Evolutionary conservation across 2,888 invertebrate species (phyloP), one percentile per base, ranked within the genome.

Genomic region (Xanthorhoe designata): DNA sequence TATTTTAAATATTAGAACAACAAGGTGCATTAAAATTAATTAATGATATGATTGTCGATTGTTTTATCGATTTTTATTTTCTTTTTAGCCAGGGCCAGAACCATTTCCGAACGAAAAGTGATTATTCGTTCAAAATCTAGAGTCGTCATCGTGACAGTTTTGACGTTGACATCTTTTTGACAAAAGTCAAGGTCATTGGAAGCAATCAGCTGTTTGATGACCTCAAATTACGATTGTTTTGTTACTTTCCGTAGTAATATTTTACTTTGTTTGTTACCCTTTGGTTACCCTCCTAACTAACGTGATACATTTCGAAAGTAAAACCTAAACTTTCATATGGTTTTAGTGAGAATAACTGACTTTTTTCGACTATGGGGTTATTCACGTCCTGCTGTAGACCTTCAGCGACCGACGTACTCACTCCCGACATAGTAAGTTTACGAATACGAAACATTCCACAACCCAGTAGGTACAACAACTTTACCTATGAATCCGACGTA

Each of bases 351-450:
- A 70, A 72, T 66, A 66, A 45, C 8, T 42, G 56, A 63, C 10
- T 64, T 69, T 75, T 73, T 68, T 64, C 19, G 54, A 80, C 78
- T 82, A 94, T 94, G 94, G 94, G 94, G 64, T 76, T 94, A 58
- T 88, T 94, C 66, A 83, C 86, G 56, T 94, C 94, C 52, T 95
- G 95, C 80, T 94, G 94, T 81, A 94, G 81, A 80, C 92, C 92
- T 71, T 94, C 94, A 61, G 89, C 94, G 62, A 86, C 94, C n/a
- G 94, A 95, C 67, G 90, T 94, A 52, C 80, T 93, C 62, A 95
- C 95, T 63, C 95, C 95, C 67, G 95, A 95, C 82, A 85, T 90
- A 79, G 95, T 95, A 92, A 92, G 93, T 90, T 50, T 51, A 57
- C 47, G 29, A 59, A 35, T 51, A 57, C 47, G 29, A 59, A 35